Base-by-base conservation (phyloP, 2,113 vertebrate species). In the Xiphorhynchus elegans region DNA sequence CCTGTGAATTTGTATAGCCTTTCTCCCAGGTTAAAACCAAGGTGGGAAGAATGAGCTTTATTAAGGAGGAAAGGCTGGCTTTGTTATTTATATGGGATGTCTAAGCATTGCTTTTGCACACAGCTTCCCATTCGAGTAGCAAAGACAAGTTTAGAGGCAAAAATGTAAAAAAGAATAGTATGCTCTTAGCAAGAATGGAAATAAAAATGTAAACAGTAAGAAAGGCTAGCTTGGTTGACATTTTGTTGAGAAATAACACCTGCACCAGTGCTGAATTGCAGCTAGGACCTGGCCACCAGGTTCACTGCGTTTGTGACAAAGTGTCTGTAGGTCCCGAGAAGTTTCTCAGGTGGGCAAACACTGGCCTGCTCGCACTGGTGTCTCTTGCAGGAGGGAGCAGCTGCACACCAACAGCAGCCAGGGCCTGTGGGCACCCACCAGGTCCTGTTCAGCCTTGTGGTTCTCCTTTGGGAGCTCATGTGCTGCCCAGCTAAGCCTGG, bases 351-450 rank as follows among this genome's bases (percentile, higher is more conserved):
- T n/a, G n/a, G n/a, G 37, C 39, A 63, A 52, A 42, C 25, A 14
- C 49, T 17, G 44, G 6, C 46, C 55, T 28, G 17, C 33, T 37
- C 2, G 0, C 7, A 7, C 17, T 4, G 3, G 37, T 24, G 13
- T n/a, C 47, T 47, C 42, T 15, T 15, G 46, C 75, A 73, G 59
- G 31, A 76, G 24, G 17, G 14, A 80, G 35, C 49, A 58, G 37
- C n/a, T 4, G 0, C 11, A 25, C 10, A 1, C 9, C 6, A 29
- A 4, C 53, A 8, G 17, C 40, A 21, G 40, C 52, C 5, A 0
- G 18, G 56, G 40, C 40, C 40, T 2, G 0, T 33, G 33, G 37
- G 37, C 29, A 56, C 17, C 42, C 21, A 13, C 17, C 1, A 0
- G 53, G 15, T 33, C 42, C 17, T 2, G 13, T n/a, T 62, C 14